A percentile compares a stretch with the other conserved stretches of the same genome.
These are phyloP conservation scores for Synergus itoensis DNA, from an alignment of 2,888 invertebrate species.

Conservation along the genomic window DNA sequence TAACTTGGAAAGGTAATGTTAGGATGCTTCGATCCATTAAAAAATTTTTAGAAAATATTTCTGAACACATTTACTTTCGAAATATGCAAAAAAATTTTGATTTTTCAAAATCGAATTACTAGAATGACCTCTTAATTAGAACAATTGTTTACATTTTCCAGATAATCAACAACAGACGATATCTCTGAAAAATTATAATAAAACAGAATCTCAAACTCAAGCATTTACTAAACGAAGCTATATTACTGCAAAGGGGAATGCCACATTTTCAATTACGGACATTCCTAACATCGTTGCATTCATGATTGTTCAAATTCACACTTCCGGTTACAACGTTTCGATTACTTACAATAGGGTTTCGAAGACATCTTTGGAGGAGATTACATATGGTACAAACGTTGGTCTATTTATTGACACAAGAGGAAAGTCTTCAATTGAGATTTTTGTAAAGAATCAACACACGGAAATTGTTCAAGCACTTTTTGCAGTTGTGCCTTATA, in stretches of 20 bases:
- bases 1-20: too few relatives aligned
- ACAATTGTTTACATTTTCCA: neutral
- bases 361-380: conserved; percentile 64
- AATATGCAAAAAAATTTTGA: too few relatives aligned
- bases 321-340: conserved; percentile 80
- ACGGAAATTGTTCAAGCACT: conserved; percentile 74
- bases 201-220: conserved; percentile 58
- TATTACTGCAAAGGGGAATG: conserved; percentile 60
- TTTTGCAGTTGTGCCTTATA: conserved; percentile 80
- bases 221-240: conserved; percentile 64
- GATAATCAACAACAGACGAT: conserved; percentile 40
- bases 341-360: conserved; percentile 78
- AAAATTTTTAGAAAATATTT: too few relatives aligned
- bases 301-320: conserved; percentile 84
- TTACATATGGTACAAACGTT: conserved; percentile 81
- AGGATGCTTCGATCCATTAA: too few relatives aligned
- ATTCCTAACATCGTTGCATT: conserved; percentile 79
- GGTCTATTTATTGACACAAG: conserved; percentile 79
- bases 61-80: too few relatives aligned
- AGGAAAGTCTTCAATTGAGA: conserved; percentile 63
- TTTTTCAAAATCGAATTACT: too few relatives aligned
- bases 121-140: too few relatives aligned
- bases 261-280: conserved; percentile 77
- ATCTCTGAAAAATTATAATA: conserved; percentile 67
- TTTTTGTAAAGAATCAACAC: conserved; percentile 79